Conservation (phyloP, 2,888 invertebrate species). For the Andrena chrysosceles region DNA sequence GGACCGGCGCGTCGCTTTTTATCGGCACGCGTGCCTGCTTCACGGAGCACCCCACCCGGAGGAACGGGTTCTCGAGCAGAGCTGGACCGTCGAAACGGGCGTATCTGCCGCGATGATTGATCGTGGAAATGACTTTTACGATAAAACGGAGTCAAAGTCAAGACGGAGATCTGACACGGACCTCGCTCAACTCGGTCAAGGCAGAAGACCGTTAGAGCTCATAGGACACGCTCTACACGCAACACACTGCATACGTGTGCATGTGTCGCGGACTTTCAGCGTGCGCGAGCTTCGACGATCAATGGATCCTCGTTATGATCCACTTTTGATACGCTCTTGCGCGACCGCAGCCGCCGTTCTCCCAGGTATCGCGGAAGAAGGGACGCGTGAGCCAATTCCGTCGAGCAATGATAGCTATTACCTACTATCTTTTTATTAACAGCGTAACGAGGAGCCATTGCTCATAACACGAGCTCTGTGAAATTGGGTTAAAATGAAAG, state of each 20-base stretch:
- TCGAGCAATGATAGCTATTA: background rate
- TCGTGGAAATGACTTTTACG: conserved; percentile 75
- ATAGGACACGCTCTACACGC: conserved; percentile 68
- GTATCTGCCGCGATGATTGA: conserved; percentile 40
- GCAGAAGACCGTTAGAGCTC: conserved; percentile 79
- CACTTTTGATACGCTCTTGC: conserved; percentile 19
- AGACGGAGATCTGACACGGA: conserved; percentile 83
- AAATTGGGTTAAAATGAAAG: too few species aligned
- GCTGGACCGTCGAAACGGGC: conserved; percentile 17
- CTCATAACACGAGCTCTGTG: too few species aligned
- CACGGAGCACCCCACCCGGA: background rate
- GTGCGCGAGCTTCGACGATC: conserved; percentile 31
- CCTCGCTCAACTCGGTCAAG: conserved; percentile 83
- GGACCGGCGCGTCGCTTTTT: background rate
- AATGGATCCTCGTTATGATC: conserved; percentile 46
- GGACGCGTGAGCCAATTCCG: background rate
- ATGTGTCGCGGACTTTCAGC: conserved; percentile 48
- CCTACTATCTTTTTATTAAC: too few species aligned
- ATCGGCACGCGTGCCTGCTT: background rate
- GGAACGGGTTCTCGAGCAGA: too few species aligned
- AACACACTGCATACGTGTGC: conserved; percentile 45
- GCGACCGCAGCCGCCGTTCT: conserved; percentile 8
- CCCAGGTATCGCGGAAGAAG: background rate
- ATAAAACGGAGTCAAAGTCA: conserved; percentile 83
- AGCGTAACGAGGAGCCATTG: too few species aligned